A percentile compares a stretch with the other conserved stretches of the same genome.
Conservation (phyloP, 2,113 vertebrate species). For the Prochilodus magdalenae region DNA sequence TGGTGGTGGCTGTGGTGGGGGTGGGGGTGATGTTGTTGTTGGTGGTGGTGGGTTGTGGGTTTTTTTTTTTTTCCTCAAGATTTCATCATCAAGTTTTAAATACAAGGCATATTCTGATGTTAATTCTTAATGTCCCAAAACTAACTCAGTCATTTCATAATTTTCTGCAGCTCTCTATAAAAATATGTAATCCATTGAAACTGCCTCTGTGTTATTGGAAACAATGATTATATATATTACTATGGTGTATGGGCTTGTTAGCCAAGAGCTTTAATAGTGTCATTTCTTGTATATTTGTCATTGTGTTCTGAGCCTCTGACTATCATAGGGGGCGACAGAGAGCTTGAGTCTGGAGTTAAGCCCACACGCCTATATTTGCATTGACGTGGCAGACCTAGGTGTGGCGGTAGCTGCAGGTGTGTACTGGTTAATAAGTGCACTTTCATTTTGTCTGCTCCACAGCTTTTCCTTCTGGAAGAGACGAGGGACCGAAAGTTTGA, state of each 20-base stretch:
- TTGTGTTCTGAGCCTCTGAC: not conserved
- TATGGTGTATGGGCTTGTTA: too few species aligned
- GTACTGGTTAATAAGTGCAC: not conserved
- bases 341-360: not conserved
- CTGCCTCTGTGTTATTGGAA: not conserved
- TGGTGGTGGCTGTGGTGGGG: too few species aligned
- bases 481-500: slow-evolving; percentile 97
- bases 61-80: too few species aligned
- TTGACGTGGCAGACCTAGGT: not conserved
- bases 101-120: too few species aligned
- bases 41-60: too few species aligned
- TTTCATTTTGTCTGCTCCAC: slow-evolving; percentile 44
- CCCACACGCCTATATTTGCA: not conserved
- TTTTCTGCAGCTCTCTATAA: too few species aligned
- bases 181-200: too few species aligned
- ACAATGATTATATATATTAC: not conserved
- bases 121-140: too few species aligned
- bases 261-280: not conserved
- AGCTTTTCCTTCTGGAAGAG: slow-evolving; percentile 97
- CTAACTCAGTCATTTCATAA: too few species aligned
- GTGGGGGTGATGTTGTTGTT: too few species aligned
- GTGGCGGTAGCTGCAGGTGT: not conserved
- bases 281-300: not conserved
- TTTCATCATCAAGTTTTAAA: too few species aligned
- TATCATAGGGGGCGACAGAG: not conserved